Evolutionary conservation across 2,113 vertebrate species (phyloP), one percentile per base, ranked within the genome.

Genomic region (Tympanuchus pallidicinctus): DNA sequence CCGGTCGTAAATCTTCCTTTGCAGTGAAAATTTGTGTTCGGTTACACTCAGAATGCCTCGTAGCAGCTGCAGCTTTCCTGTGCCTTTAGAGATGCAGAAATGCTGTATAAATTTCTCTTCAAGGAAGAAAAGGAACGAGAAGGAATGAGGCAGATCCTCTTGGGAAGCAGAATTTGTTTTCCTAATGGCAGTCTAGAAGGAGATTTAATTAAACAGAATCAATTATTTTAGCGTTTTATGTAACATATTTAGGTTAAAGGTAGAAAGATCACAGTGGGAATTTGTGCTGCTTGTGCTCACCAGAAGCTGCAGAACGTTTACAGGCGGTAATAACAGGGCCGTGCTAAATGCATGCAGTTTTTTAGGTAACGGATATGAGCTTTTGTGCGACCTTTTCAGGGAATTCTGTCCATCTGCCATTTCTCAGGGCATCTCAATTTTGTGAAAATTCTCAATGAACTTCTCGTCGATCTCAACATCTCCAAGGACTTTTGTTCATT

Each of bases 141-240:
- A 90, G 40, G n/a, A 79, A 88, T 59, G 42, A 20, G 54, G 61
- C 28, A 80, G 1, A 3, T 89, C 86, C 70, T 84, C 82, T 42
- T 64, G 70, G 50, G 61, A 84, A 75, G 24, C 8, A 89, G 45
- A 82, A 87, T 84, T 94, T 64, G 6, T 84, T 84, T 70, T 63
- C 48, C 27, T 82, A 82, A 67, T 71, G 52, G 84, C 81, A 32
- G 59, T 42, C 52, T 87, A 32, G 45, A 84, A 76, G 38, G 59
- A 88, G 40, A 67, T 67, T 81, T 84, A 94, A 91, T 89, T 91
- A 78, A 82, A 71, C 57, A 45, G 15, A 92, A 78, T 40, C 19
- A 52, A 63, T 84, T 59, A 64, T 89, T 94, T 84, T 56, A 74
- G 75, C 10, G 21, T 40, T 82, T 84, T 64, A 32, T 70, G 40